Evolutionary conservation across 2,113 vertebrate species (phyloP), one percentile per base, ranked within the genome.

Genomic region (Pitta sordida): DNA sequence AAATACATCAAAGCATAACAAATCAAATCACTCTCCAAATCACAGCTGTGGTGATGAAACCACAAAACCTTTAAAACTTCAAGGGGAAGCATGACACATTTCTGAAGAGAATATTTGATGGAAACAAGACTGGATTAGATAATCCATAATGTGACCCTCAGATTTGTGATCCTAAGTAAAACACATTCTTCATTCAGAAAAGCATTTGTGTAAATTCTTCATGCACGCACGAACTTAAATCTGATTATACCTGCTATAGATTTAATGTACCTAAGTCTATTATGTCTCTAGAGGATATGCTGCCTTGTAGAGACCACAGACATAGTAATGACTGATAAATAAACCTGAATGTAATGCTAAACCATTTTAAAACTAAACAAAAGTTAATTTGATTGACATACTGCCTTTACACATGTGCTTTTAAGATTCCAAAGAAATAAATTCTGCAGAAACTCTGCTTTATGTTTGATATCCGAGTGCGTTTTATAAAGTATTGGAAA

Each of bases 371-470:
- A 94, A 90, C 8, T 5, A 77, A 91, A 78, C 8, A 62, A 73
- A 90, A 94, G 30, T 23, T 75, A 80, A 48, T 78, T 81, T 86
- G 86, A 80, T 30, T 52, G 24, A 63, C 52, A 51, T 49, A 48
- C 24, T 95, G 43, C 27, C 96, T 90, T 60, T 51, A 92, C 55
- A 75, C 67, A 93, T 60, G 83, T 95, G 81, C n/a, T 87, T 95
- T 78, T 88, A 60, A 78, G 73, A 71, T 92, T 90, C 5, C 36
- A 90, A 84, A 56, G 62, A 91, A 86, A 91, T 58, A 32, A 81
- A 64, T 83, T 62, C 64, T 86, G 73, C 67, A 87, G 83, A 34
- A 76, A 77, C 36, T 73, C 37, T 79, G 37, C 53, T 85, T 88
- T 95, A 86, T 17, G 82, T 58, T 7, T 90, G 91, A 85, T 22